Conservation (phyloP, 2,888 invertebrate species). For the Ophraella communa region DNA sequence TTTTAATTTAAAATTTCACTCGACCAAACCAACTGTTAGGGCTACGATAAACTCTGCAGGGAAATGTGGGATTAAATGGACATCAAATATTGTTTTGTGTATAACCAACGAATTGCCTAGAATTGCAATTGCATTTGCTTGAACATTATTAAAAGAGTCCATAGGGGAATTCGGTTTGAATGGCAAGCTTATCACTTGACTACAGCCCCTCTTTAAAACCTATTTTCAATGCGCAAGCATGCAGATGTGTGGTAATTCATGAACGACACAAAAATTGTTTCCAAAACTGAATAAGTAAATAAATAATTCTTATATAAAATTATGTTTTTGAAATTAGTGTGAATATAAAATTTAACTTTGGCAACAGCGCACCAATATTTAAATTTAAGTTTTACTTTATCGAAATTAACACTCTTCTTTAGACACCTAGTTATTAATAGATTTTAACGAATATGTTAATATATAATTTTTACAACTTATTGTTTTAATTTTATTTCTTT, state of each 20-base stretch:
- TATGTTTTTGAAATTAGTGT: no score
- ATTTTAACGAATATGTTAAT: no score
- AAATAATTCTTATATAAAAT: no score
- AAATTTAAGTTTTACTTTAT: neutral
- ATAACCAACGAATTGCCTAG: neutral
- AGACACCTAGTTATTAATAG: no score
- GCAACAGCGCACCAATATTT: no score
- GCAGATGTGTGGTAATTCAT: conserved; percentile 30
- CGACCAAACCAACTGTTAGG: neutral
- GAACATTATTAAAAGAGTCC: conserved; percentile 4
- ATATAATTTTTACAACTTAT: no score
- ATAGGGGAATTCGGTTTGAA: conserved; percentile 26
- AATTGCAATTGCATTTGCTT: conserved; percentile 13
- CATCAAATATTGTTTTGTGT: neutral
- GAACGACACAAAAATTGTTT: neutral
- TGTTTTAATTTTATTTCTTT: no score
- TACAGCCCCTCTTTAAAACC: conserved; percentile 39
- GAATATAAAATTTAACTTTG: no score
- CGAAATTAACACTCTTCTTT: no score
- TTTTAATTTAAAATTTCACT: neutral
- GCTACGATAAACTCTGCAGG: neutral
- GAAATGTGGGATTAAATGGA: neutral
- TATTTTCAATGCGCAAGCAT: conserved; percentile 42
- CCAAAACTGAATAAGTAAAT: no score
- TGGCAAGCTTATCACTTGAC: conserved; percentile 40